phyloP scores from a whole-genome alignment of 2,113 vertebrate genomes.

The Leucoraja erinaceus region DNA sequence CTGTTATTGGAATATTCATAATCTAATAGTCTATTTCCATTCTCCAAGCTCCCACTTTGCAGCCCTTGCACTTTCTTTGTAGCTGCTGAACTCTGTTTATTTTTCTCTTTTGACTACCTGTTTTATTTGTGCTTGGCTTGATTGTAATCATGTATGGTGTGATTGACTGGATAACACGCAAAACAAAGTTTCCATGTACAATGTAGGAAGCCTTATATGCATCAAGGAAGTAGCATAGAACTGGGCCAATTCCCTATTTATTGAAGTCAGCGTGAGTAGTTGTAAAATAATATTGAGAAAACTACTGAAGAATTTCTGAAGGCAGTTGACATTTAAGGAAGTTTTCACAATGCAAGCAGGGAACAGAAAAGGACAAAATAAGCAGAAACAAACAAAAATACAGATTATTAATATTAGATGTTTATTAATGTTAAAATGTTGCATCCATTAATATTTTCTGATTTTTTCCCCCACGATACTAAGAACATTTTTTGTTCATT shows the following conservation, averaged over 20 bases:
- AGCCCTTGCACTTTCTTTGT: no score
- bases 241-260: neutral
- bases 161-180: no score
- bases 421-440: neutral
- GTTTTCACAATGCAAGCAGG: neutral
- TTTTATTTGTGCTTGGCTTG: no score
- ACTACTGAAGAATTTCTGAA: neutral
- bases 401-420: no score
- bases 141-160: no score
- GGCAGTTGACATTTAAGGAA: neutral
- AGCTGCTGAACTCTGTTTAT: no score
- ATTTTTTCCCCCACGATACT: neutral
- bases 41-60: no score
- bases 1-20: no score
- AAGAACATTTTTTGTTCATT: neutral
- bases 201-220: neutral
- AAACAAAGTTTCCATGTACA: no score
- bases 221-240: neutral
- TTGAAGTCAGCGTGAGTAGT: neutral
- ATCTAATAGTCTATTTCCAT: no score
- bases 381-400: no score
- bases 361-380: neutral
- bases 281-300: neutral
- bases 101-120: no score
- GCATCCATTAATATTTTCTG: neutral